A percentile compares a stretch with the other conserved stretches of the same genome.
Evolutionary conservation across 1,140 invertebrate genomes (phyloP).

Genomic region (Magallana angulata): DNA sequence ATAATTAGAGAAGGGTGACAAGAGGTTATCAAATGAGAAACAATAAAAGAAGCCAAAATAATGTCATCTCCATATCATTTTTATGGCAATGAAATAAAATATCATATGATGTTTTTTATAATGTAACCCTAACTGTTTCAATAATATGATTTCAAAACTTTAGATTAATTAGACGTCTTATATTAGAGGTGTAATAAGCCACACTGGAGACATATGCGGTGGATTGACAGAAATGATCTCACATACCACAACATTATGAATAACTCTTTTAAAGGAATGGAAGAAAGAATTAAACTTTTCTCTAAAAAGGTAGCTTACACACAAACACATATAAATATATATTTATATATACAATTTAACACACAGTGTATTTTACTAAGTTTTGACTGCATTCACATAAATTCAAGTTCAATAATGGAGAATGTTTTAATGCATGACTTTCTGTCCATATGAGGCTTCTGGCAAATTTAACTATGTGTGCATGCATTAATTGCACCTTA

Average conservation of each 20-base stretch:
- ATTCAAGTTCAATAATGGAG: too few relatives aligned
- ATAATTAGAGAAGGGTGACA: not conserved
- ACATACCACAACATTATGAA: slow-evolving; percentile 2
- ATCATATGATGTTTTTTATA: not conserved
- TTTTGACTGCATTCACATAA: too few relatives aligned
- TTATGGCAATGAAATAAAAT: not conserved
- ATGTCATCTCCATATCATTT: not conserved
- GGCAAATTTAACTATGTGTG: too few relatives aligned
- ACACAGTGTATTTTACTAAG: too few relatives aligned
- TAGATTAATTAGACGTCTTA: not conserved
- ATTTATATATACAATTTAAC: too few relatives aligned
- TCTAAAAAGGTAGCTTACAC: not conserved
- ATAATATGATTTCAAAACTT: not conserved
- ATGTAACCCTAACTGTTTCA: not conserved
- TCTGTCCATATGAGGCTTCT: too few relatives aligned
- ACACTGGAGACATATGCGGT: not conserved
- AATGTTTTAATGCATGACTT: too few relatives aligned
- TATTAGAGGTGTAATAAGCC: not conserved
- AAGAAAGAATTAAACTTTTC: not conserved
- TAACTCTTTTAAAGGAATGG: not conserved
- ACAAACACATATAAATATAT: not conserved
- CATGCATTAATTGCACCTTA: too few relatives aligned
- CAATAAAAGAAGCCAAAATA: too few relatives aligned
- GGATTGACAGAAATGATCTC: not conserved
- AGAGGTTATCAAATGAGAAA: not conserved